These are phyloP conservation scores for Sceloporus tristichus DNA, from an alignment of 2,113 vertebrate species.

Conservation along the genomic window DNA sequence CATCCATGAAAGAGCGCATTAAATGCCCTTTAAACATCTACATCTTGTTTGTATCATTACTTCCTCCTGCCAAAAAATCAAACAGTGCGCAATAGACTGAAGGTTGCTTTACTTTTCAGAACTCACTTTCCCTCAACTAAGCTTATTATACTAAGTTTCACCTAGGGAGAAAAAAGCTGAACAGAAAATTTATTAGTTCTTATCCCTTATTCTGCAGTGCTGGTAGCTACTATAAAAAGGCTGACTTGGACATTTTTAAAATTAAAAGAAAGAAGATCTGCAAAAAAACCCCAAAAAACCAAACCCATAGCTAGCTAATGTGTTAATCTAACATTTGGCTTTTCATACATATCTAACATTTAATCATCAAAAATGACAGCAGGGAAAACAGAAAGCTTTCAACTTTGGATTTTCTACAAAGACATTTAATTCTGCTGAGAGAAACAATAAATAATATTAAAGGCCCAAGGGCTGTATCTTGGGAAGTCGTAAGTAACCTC, in stretches of 20 bases:
- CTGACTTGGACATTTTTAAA: slow-evolving; percentile 44
- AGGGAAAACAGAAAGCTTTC: slow-evolving; percentile 11
- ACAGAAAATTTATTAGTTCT: slow-evolving; percentile 24
- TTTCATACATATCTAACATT: not conserved
- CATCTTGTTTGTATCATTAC: slow-evolving; percentile 1
- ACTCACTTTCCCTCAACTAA: slow-evolving; percentile 10
- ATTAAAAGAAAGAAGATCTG: slow-evolving; percentile 23
- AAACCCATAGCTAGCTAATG: slow-evolving; percentile 14
- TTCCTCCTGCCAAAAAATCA: slow-evolving; percentile 5
- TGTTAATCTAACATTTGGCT: slow-evolving; percentile 41
- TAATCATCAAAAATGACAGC: slow-evolving; percentile 26
- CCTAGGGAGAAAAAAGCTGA: not conserved
- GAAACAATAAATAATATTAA: slow-evolving; percentile 10
- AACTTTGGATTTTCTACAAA: not conserved
- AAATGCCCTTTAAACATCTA: not conserved
- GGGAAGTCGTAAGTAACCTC: not conserved
- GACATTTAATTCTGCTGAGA: slow-evolving; percentile 24
- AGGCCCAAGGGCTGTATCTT: not conserved
- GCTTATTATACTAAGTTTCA: slow-evolving; percentile 46
- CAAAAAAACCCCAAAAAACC: no score
- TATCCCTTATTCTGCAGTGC: not conserved
- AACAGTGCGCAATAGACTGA: not conserved
- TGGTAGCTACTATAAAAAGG: slow-evolving; percentile 33
- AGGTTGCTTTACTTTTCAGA: not conserved
- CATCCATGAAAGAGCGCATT: slow-evolving; percentile 2